phyloP scores from a whole-genome alignment of 2,113 vertebrate genomes.

The Malurus cyaneus region DNA sequence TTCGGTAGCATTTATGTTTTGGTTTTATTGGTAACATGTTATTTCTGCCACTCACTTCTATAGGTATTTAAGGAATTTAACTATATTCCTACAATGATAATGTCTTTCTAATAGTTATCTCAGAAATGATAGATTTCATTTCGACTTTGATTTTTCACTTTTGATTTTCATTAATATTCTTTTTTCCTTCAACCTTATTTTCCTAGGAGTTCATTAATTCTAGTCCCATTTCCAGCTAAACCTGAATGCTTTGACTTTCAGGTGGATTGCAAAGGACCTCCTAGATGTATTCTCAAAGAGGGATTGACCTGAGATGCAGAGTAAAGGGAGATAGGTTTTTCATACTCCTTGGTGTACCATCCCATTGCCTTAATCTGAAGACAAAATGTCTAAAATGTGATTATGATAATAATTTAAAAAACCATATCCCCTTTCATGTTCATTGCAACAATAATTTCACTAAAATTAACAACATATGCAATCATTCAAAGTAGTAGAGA shows the following conservation, averaged over 20 bases:
- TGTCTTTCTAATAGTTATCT: not conserved
- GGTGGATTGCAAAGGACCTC: not conserved
- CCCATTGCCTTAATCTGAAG: not conserved
- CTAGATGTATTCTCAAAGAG: not conserved
- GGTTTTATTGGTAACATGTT: not conserved
- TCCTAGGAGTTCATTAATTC: not conserved
- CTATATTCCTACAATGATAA: not conserved
- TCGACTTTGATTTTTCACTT: not conserved
- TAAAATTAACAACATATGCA: not conserved
- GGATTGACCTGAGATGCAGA: not conserved
- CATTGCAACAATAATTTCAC: not conserved
- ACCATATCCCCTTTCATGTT: not conserved
- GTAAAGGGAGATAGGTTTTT: not conserved
- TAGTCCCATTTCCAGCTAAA: not conserved
- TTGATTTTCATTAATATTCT: not conserved
- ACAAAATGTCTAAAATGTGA: not conserved
- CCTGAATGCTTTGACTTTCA: not conserved
- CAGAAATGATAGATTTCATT: not conserved
- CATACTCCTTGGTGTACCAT: not conserved
- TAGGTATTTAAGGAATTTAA: not conserved
- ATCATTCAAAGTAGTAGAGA: not conserved
- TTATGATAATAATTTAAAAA: not conserved
- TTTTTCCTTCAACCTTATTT: not conserved
- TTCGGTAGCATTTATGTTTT: not conserved
- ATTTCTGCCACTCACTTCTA: not conserved